Evolutionary conservation across 92 coral and sea anemone genomes (phyloP).

Genomic region (Parazoanthus atlanticus): DNA sequence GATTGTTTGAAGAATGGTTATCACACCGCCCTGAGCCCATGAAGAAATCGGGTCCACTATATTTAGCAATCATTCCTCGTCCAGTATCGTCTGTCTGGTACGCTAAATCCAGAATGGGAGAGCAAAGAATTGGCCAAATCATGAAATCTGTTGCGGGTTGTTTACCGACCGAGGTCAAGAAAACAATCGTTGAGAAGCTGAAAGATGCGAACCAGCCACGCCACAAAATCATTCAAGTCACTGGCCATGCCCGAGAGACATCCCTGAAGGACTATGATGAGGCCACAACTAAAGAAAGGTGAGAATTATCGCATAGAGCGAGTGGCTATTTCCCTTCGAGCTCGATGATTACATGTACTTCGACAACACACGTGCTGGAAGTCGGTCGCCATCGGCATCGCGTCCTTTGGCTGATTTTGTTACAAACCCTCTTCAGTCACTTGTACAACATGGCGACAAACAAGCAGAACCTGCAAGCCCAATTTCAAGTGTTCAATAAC

Average conservation of each 20-base stretch:
- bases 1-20: constrained; percentile 51
- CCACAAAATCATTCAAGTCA: no score
- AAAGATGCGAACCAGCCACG: no score
- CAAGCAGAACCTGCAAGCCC: constrained; percentile 17
- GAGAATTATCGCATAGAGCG: no score
- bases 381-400: no score
- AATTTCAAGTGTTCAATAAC: constrained; percentile 14
- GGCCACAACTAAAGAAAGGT: no score
- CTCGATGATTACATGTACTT: no score
- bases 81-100: constrained; percentile 42
- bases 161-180: constrained; percentile 20
- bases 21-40: constrained; percentile 32
- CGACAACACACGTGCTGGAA: no score
- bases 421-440: no score
- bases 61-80: neutral
- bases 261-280: no score
- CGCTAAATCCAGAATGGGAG: constrained; percentile 60
- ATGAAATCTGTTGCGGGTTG: constrained; percentile 60
- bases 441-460: constrained; percentile 16
- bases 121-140: constrained; percentile 56
- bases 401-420: no score
- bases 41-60: constrained; percentile 50
- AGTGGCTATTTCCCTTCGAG: no score
- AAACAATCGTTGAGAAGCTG: constrained; percentile 46
- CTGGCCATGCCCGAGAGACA: no score